Evolutionary conservation across 2,797 vertebrate genomes (phyloP), one percentile per base, ranked within the genome.

Genomic region (Muscicapa comitata): DNA sequence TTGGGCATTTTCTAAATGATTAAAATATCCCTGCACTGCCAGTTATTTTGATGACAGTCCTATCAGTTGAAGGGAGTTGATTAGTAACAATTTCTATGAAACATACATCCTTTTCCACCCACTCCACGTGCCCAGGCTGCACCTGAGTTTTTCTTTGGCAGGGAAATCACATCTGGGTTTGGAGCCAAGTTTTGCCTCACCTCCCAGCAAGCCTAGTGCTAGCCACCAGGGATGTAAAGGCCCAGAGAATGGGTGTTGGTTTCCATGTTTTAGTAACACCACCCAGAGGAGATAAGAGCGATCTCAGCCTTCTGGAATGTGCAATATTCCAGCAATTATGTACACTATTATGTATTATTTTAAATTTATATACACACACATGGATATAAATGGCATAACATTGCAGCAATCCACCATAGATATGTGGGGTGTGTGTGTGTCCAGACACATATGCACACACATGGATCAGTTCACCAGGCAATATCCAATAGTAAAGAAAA

Each of bases 21-120:
- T 72, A 47, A 70, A 88, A 77, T 51, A 84, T 87, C 51, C 51
- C 11, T 47, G 31, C 0, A 0, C 43, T 66, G 40, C 23, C 70
- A 84, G 24, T 42, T 63, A 38, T 19, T 66, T 77, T 5, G 0
- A 43, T 48, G 68, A 33, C 35, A 75, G 65, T 18, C 28, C 40
- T 83, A 62, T 86, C 43, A 26, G 87, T 83, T 54, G n/a, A 74
- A 90, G 29, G 35, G 33, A 84, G 79, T 93, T 76, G 67, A 90
- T 95, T 57, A 84, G 59, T 94, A 88, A 83, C 25, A 62, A 37
- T 26, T 85, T 86, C 72, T 51, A 0, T 78, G 55, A 82, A 83
- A 58, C 13, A 82, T 12, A 59, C 45, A 23, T 59, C 55, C 40
- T 53, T 83, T 62, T 68, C 65, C 33, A 50, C n/a, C 14, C 42